phyloP scores from a whole-genome alignment of 2,888 invertebrate genomes.

The Abrostola tripartita region DNA sequence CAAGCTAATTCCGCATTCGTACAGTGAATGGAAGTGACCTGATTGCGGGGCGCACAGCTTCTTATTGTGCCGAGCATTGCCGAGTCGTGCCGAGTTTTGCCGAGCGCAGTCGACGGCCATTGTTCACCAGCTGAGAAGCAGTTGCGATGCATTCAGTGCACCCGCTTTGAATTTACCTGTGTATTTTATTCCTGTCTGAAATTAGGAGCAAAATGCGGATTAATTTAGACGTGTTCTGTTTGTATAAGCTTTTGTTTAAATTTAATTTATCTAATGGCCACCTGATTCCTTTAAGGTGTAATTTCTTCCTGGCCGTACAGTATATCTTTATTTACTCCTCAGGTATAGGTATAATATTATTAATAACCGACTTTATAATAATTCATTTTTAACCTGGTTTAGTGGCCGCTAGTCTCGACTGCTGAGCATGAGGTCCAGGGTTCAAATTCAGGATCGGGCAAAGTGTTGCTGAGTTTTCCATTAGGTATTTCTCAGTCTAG shows the following conservation, averaged over 20 bases:
- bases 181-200: conserved; percentile 36
- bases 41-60: conserved; percentile 50
- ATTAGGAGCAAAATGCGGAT: conserved; percentile 20
- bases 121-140: conserved; percentile 41
- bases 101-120: conserved; percentile 45
- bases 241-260: background rate
- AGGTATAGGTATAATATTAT: too few relatives aligned
- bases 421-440: too few relatives aligned
- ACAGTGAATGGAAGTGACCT: conserved; percentile 52
- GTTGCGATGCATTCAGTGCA: conserved; percentile 46
- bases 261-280: too few relatives aligned
- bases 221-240: conserved; percentile 21
- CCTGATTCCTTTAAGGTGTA: too few relatives aligned
- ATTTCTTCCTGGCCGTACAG: too few relatives aligned
- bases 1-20: conserved; percentile 44
- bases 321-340: too few relatives aligned
- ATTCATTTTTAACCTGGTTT: too few relatives aligned
- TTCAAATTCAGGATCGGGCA: too few relatives aligned
- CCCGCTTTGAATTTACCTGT: conserved; percentile 41
- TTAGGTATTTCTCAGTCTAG: too few relatives aligned
- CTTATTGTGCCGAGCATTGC: conserved; percentile 10
- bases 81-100: conserved; percentile 30
- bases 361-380: too few relatives aligned
- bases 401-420: too few relatives aligned
- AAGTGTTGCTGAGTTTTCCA: too few relatives aligned